These are phyloP conservation scores for Megalops atlanticus DNA, from an alignment of 2,113 vertebrate species.

Conservation along the genomic window DNA sequence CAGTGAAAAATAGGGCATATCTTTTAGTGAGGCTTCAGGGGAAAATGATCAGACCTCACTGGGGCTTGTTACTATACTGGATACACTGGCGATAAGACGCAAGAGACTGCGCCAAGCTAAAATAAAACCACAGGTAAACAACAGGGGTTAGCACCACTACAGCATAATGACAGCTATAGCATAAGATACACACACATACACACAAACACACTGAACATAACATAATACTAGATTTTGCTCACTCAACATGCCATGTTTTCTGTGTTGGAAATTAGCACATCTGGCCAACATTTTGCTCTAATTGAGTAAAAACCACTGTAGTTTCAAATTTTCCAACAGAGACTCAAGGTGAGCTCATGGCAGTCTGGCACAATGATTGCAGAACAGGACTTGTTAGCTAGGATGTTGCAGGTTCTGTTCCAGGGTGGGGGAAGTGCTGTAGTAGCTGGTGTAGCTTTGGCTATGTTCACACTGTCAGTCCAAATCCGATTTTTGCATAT, in stretches of 20 bases:
- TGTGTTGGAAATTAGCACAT: too few species aligned
- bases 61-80: slow-evolving; percentile 8
- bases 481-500: too few species aligned
- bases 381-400: neutral
- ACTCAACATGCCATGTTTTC: neutral
- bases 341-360: too few species aligned
- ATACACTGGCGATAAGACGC: slow-evolving; percentile 7
- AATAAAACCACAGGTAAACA: slow-evolving; percentile 13
- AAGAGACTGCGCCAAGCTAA: neutral
- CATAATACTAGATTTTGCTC: too few species aligned
- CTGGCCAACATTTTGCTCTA: too few species aligned
- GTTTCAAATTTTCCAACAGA: neutral
- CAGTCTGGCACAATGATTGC: neutral
- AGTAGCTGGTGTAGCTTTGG: neutral
- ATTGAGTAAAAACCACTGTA: too few species aligned
- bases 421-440: neutral
- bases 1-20: slow-evolving; percentile 12
- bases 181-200: neutral
- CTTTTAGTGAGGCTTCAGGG: neutral
- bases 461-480: too few species aligned
- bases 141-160: neutral
- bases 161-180: neutral
- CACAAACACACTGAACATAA: neutral
- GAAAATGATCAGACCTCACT: neutral
- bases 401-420: neutral